phyloP scores from a whole-genome alignment of 2,888 invertebrate genomes.

The Morpho deidamia region DNA sequence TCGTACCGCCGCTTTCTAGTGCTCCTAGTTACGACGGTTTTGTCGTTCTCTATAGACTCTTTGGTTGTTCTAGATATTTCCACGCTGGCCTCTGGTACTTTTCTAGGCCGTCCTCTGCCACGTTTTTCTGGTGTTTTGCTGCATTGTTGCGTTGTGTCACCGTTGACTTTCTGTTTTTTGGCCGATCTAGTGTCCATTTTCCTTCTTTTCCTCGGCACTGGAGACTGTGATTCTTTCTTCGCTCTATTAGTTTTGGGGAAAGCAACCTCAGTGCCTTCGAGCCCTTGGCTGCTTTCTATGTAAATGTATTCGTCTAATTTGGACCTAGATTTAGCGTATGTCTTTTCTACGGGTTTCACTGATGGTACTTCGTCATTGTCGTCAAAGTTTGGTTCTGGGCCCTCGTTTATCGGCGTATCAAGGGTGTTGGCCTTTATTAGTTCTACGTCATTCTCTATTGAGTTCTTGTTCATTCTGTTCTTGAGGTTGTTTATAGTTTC shows the following conservation, averaged over 20 bases:
- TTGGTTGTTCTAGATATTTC: conserved; percentile 48
- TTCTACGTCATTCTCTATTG: conserved; percentile 64
- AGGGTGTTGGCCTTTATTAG: conserved; percentile 60
- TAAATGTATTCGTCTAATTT: conserved; percentile 67
- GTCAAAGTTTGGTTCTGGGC: conserved; percentile 38
- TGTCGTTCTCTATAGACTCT: conserved; percentile 69
- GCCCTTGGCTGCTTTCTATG: conserved; percentile 57
- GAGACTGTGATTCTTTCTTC: conserved; percentile 41
- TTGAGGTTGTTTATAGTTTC: conserved; percentile 55
- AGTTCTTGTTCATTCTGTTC: conserved; percentile 54
- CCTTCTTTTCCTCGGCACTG: conserved; percentile 59
- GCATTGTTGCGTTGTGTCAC: conserved; percentile 34
- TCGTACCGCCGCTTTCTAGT: conserved; percentile 58
- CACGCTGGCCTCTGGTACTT: conserved; percentile 22
- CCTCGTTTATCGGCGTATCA: conserved; percentile 50
- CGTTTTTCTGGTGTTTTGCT: conserved; percentile 35
- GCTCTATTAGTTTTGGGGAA: conserved; percentile 54
- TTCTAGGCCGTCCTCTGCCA: conserved; percentile 29
- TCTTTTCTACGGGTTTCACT: conserved; percentile 64
- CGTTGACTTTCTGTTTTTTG: conserved; percentile 35
- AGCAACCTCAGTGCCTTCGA: conserved; percentile 57
- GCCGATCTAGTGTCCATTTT: conserved; percentile 45
- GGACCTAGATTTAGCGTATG: conserved; percentile 59
- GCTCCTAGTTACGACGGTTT: conserved; percentile 38
- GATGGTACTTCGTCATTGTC: conserved; percentile 53